These are phyloP conservation scores for Podabrus alpinus DNA, from an alignment of 2,888 invertebrate genomes.

Conservation along the genomic window DNA sequence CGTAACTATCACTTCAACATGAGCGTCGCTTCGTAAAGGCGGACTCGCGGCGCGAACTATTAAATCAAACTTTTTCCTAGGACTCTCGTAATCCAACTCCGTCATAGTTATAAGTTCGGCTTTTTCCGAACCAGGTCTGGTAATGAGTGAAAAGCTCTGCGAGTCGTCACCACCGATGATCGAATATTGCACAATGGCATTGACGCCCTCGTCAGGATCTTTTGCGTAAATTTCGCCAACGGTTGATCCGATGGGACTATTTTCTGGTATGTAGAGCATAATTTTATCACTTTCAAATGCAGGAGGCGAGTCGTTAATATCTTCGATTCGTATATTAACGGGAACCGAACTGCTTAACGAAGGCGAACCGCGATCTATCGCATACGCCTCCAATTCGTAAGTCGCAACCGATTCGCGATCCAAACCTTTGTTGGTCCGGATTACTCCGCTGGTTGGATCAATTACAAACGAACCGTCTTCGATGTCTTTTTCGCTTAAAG, in stretches of 20 bases:
- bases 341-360: constrained; percentile 61
- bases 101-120: constrained; percentile 88
- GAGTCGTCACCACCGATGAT: constrained; percentile 93
- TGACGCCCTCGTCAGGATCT: constrained; percentile 91
- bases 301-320: constrained; percentile 89
- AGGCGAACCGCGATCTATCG: constrained; percentile 84
- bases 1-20: constrained; percentile 85
- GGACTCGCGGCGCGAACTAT: constrained; percentile 89
- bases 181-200: constrained; percentile 91
- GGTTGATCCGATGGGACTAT: constrained; percentile 93
- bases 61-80: constrained; percentile 85
- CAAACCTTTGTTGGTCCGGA: constrained; percentile 84
- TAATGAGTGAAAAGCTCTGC: constrained; percentile 80
- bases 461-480: constrained; percentile 91
- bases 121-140: constrained; percentile 79
- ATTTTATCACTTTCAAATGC: constrained; percentile 88
- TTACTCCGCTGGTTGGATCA: constrained; percentile 89
- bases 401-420: constrained; percentile 88
- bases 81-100: constrained; percentile 95
- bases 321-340: constrained; percentile 81
- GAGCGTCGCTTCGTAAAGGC: constrained; percentile 85
- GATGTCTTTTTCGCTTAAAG: constrained; percentile 70
- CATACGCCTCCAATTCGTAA: constrained; percentile 85
- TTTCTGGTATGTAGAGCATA: constrained; percentile 88
- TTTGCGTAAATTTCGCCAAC: constrained; percentile 89